phyloP scores from a whole-genome alignment of 2,888 invertebrate species.

The Dicycla oo region DNA sequence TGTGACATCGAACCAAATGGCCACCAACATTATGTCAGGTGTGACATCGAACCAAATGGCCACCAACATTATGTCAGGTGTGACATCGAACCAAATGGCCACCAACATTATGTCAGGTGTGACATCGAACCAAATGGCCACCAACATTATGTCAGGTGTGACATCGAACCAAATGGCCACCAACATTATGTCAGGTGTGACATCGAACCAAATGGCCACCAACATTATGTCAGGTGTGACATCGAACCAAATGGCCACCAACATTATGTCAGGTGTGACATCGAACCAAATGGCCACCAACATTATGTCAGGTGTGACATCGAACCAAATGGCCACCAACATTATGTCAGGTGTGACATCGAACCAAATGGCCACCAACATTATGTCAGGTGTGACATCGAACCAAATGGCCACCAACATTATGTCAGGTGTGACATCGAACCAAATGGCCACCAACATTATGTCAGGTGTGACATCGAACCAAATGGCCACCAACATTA shows the following conservation, averaged over 20 bases:
- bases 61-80: slow-evolving; percentile 1
- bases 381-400: slow-evolving; percentile 13
- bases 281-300: no score
- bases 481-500: slow-evolving; percentile 1
- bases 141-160: slow-evolving; percentile 9
- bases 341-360: slow-evolving; percentile 1
- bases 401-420: background rate
- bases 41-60: no score
- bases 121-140: no score
- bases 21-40: background rate
- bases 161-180: background rate
- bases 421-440: no score
- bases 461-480: slow-evolving; percentile 14
- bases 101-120: background rate
- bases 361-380: no score
- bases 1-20: slow-evolving; percentile 12
- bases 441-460: no score
- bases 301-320: slow-evolving; percentile 9
- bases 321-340: background rate
- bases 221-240: slow-evolving; percentile 9
- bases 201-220: no score
- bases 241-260: background rate
- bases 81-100: slow-evolving; percentile 9
- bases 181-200: background rate
- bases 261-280: background rate